Conservation (phyloP, 1,140 invertebrate genomes). For the Geopemphigus sp. region DNA sequence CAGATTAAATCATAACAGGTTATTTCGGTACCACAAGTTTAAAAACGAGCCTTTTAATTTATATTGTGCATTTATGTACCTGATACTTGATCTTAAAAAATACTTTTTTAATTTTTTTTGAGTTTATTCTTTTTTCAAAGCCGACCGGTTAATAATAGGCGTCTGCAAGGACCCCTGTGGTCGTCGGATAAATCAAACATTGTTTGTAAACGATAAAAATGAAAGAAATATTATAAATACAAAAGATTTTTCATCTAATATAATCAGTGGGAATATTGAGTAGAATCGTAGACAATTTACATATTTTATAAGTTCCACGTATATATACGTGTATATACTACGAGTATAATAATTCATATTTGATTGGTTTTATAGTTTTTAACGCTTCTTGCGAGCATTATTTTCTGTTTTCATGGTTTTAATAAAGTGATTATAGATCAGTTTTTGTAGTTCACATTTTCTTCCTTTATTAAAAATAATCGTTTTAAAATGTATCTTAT, state of each 20-base stretch:
- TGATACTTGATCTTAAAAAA: conserved; percentile 20
- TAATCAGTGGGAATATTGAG: not conserved
- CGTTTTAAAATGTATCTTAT: no score
- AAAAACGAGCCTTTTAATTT: conserved; percentile 40
- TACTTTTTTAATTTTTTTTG: not conserved
- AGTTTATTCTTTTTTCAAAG: conserved; percentile 24
- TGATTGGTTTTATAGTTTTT: not conserved
- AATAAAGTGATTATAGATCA: no score
- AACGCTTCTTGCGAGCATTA: not conserved
- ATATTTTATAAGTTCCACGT: not conserved
- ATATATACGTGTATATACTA: not conserved
- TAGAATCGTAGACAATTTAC: not conserved
- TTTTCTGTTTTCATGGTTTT: not conserved
- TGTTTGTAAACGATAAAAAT: not conserved
- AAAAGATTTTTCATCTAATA: not conserved
- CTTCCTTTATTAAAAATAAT: no score
- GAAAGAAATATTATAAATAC: not conserved
- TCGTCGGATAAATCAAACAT: conserved; percentile 42
- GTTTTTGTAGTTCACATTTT: no score
- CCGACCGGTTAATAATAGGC: conserved; percentile 41
- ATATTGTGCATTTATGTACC: conserved; percentile 4
- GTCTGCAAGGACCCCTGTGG: conserved; percentile 31
- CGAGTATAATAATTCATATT: not conserved
- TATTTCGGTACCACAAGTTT: conserved; percentile 31
- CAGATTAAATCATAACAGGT: conserved; percentile 47